Base-by-base conservation (phyloP, 2,888 invertebrate species). In the Hermaeophaga mercurialis region DNA sequence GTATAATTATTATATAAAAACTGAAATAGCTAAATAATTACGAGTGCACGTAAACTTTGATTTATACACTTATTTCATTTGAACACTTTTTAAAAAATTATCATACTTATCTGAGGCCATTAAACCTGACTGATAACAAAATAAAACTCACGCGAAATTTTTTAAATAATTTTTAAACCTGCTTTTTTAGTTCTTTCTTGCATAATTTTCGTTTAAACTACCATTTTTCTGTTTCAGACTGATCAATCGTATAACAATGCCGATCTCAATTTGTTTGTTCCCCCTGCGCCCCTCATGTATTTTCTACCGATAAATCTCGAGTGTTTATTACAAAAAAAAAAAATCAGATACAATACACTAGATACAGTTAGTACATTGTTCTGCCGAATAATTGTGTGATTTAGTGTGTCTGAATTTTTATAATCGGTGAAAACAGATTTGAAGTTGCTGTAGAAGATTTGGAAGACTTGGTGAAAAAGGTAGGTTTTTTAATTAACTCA, bases 221-320 rank as follows among this genome's bases (percentile, higher is more conserved):
- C 33, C 18, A 11, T 48, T 48, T 48, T 48, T 46, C 11, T 11
- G 33, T 48, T 48, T 26, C 38, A 48, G 48, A 26, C 17, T 24
- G 36, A 36, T 12, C 8, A 26, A 28, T 36, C 24, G 38, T 28
- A 48, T 33, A 38, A 48, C 48, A 48, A 48, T 48, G 48, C 26
- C 38, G 34, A 24, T 34, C 34, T 24, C 33, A 17, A 46, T 17
- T 19, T 7, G 11, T 4, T 12, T 18, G 18, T 2, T 17, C 15
- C 24, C 47, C 14, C 47, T 22, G 15, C 14, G 11, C 46, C 36
- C 18, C 18, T 7, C 47, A 7, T 11, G 12, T 5, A 5, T 17
- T 3, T 19, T 47, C 14, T 36, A 36, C 34, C 18, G 59, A 60
- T 60, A 60, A 58, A 56, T 24, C 36, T 60, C 47, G 46, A 60